These are phyloP conservation scores for Drosophila sordidapex DNA, from an alignment of 2,888 invertebrate genomes.

Conservation along the genomic window DNA sequence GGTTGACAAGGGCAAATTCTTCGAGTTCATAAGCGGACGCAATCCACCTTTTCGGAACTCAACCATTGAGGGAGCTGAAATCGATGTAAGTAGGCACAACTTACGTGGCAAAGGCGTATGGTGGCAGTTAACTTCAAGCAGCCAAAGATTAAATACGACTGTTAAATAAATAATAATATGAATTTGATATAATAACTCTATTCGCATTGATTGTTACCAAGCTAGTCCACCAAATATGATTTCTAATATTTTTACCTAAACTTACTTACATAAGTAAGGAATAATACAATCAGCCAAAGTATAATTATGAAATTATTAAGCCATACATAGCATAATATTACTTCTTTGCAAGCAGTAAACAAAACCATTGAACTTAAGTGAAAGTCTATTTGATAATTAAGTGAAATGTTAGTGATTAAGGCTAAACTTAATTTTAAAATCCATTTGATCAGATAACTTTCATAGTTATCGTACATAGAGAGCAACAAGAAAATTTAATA, in stretches of 20 bases:
- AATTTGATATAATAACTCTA: neutral
- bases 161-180: constrained; percentile 19
- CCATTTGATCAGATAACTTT: neutral
- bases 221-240: neutral
- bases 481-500: neutral
- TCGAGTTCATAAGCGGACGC: constrained; percentile 92
- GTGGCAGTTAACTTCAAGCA: neutral
- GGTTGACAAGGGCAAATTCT: constrained; percentile 88
- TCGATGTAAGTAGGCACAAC: constrained; percentile 89
- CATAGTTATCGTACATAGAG: neutral
- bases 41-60: constrained; percentile 90
- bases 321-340: neutral
- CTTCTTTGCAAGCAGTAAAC: neutral
- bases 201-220: constrained; percentile 3
- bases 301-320: neutral
- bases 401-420: neutral
- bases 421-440: neutral
- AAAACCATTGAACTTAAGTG: neutral
- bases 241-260: neutral
- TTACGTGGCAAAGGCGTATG: neutral
- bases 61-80: constrained; percentile 89
- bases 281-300: neutral
- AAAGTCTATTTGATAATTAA: neutral
- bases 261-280: neutral
- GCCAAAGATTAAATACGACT: constrained; percentile 12